A percentile compares a stretch with the other conserved stretches of the same genome.
Evolutionary conservation across 2,888 invertebrate species (phyloP).

Genomic region (Lordiphosa fenestrarum): DNA sequence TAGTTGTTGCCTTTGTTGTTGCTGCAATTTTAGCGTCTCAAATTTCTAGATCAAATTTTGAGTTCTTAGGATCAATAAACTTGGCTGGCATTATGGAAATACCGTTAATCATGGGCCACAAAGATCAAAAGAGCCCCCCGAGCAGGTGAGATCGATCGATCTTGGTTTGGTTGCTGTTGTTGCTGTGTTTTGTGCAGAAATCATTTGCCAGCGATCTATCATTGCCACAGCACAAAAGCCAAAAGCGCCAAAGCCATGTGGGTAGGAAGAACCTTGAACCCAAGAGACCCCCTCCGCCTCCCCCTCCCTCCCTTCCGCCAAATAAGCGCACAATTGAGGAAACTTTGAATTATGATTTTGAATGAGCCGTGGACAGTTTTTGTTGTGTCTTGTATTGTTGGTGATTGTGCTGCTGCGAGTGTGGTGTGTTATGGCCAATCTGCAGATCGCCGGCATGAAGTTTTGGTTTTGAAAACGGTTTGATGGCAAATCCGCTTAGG

Average conservation of each 20-base stretch:
- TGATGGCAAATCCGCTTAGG: constrained; percentile 38
- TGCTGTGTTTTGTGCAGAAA: constrained; percentile 37
- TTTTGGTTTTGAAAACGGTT: constrained; percentile 13
- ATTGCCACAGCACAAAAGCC: constrained; percentile 44
- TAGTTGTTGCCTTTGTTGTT: constrained; percentile 1
- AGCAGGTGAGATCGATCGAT: constrained; percentile 42
- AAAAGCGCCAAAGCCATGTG: constrained; percentile 28
- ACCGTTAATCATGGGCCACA: constrained; percentile 48
- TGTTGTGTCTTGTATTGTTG: constrained; percentile 50
- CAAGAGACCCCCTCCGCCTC: constrained; percentile 15
- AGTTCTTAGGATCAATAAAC: constrained; percentile 24
- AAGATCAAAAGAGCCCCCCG: constrained; percentile 39
- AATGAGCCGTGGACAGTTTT: constrained; percentile 60
- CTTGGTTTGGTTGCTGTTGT: constrained; percentile 12
- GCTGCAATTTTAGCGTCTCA: not conserved
- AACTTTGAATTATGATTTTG: constrained; percentile 51
- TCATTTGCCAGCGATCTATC: constrained; percentile 64
- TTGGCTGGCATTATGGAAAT: constrained; percentile 54
- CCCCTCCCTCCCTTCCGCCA: too few relatives aligned
- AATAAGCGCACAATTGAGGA: constrained; percentile 4
- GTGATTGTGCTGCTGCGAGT: not conserved
- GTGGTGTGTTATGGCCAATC: constrained; percentile 15
- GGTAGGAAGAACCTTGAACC: constrained; percentile 62
- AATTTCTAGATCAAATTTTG: constrained; percentile 8
- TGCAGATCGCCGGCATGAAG: constrained; percentile 6